Percentiles rank a stretch among this genome's conserved stretches.
Evolutionary conservation across 2,113 vertebrate species (phyloP).

Genomic region (Guaruba guarouba): DNA sequence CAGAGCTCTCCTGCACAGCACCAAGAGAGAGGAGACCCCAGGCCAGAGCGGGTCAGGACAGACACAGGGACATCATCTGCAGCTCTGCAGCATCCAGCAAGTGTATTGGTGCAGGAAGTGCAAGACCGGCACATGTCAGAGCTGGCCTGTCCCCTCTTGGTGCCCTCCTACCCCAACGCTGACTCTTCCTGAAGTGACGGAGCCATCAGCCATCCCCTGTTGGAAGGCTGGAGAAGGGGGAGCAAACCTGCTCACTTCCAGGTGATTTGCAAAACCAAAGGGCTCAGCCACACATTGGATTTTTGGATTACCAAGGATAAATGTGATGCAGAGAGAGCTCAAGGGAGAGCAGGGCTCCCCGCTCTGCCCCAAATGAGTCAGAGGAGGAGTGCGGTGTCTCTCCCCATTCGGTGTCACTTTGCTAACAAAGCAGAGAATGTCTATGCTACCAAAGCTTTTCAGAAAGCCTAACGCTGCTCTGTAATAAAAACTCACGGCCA

Average conservation of each 20-base stretch:
- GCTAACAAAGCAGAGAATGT: not conserved
- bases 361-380: not conserved
- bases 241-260: not conserved
- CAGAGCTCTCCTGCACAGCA: not conserved
- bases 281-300: not conserved
- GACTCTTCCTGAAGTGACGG: not conserved
- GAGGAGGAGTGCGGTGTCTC: accelerated
- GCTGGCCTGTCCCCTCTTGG: not conserved
- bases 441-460: not conserved
- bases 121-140: not conserved
- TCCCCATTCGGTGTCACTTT: not conserved
- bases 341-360: not conserved
- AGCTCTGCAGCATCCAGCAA: not conserved
- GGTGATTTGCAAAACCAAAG: not conserved
- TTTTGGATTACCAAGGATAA: not conserved
- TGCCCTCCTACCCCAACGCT: not conserved
- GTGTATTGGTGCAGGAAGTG: accelerated
- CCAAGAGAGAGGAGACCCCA: accelerated
- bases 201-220: not conserved
- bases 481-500: accelerated
- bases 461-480: not conserved
- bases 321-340: not conserved
- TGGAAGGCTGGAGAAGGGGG: not conserved
- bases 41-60: accelerated
- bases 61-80: not conserved